Evolutionary conservation across 2,888 invertebrate species (phyloP).

Genomic region (Andrena dorsata): DNA sequence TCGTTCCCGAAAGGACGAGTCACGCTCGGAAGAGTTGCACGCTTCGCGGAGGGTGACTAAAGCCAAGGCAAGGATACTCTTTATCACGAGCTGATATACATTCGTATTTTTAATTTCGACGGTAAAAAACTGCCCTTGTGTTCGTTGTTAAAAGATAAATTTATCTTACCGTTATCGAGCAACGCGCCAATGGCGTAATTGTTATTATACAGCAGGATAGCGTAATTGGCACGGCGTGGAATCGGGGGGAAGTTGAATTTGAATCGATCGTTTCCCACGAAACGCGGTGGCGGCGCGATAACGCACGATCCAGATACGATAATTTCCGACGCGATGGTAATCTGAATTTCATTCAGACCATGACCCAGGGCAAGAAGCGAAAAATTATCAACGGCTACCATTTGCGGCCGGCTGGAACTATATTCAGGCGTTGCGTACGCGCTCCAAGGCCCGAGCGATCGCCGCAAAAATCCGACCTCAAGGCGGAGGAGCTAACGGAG

Average conservation of each 20-base stretch:
- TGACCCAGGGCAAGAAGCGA: conserved; percentile 66
- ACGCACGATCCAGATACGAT: conserved; percentile 35
- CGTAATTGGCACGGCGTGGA: neutral
- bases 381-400: conserved; percentile 59
- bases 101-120: neutral
- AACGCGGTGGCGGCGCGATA: conserved; percentile 29
- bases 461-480: conserved; percentile 54
- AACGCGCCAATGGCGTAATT: neutral
- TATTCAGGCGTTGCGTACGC: conserved; percentile 30
- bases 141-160: neutral
- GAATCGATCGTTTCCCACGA: conserved; percentile 7
- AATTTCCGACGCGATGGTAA: conserved; percentile 47
- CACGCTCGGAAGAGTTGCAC: too few species aligned
- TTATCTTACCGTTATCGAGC: neutral
- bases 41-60: neutral
- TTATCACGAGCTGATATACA: neutral
- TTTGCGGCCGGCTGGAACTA: conserved; percentile 17
- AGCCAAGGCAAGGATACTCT: neutral
- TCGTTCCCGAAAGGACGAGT: too few species aligned
- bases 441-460: conserved; percentile 43
- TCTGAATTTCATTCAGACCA: conserved; percentile 64
- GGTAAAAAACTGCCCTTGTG: neutral
- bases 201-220: neutral
- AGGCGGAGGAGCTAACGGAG: conserved; percentile 30
- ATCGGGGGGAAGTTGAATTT: neutral